phyloP scores from a whole-genome alignment of 2,888 invertebrate species.

The Mylabris sibirica region DNA sequence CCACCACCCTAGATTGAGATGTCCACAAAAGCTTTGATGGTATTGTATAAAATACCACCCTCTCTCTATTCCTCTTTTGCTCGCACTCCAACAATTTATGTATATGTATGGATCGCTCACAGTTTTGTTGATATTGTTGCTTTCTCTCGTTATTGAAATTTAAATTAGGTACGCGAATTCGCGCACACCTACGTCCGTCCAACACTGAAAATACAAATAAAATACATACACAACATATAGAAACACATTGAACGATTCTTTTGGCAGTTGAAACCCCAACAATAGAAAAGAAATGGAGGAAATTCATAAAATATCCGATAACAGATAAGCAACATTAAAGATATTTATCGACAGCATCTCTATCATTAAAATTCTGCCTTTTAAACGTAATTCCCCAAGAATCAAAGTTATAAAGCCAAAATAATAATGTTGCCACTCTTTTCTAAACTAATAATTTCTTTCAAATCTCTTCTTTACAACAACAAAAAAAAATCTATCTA shows the following conservation, averaged over 20 bases:
- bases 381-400: neutral
- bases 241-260: neutral
- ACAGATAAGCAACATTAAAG: neutral
- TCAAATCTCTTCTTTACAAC: neutral
- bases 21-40: slow-evolving; percentile 43
- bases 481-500: too few species aligned
- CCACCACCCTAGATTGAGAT: slow-evolving; percentile 44
- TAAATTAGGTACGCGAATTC: slow-evolving; percentile 45
- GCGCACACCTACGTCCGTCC: slow-evolving; percentile 16
- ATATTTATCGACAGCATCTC: neutral
- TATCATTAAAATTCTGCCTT: neutral
- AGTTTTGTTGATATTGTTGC: slow-evolving; percentile 36
- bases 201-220: slow-evolving; percentile 9
- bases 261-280: neutral
- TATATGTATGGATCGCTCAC: slow-evolving; percentile 33
- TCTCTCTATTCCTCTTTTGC: slow-evolving; percentile 27
- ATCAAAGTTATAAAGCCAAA: neutral
- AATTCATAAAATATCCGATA: slow-evolving; percentile 1
- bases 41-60: slow-evolving; percentile 40
- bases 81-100: neutral
- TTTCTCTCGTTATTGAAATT: slow-evolving; percentile 44
- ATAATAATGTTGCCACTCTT: neutral
- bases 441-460: neutral
- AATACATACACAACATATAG: too few species aligned
- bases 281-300: neutral